Conservation (phyloP, 2,797 vertebrate genomes). For the Nyctibius grandis region DNA sequence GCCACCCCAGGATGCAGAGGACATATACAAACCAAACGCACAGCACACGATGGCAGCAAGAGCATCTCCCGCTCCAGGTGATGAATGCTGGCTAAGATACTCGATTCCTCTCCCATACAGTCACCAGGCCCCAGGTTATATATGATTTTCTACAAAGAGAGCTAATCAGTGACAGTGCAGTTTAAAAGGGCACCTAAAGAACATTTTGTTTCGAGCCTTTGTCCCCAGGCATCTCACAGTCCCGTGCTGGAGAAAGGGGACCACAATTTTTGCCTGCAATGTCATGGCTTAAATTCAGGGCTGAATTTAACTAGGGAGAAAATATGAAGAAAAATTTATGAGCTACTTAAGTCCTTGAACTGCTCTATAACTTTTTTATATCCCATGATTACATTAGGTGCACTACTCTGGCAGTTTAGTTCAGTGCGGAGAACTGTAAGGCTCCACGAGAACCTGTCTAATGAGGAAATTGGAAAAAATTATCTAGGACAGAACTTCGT, state of each 20-base stretch:
- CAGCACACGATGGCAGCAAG: neutral
- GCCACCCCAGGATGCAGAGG: neutral
- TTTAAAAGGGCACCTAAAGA: neutral
- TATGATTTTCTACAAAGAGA: neutral
- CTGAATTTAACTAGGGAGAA: slow-evolving; percentile 1
- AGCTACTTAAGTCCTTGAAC: slow-evolving; percentile 62
- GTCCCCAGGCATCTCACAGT: neutral
- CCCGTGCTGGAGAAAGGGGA: neutral
- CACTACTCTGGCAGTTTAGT: slow-evolving; percentile 11
- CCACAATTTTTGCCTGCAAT: neutral
- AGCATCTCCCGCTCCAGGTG: neutral
- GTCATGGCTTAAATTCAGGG: neutral
- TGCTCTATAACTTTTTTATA: slow-evolving; percentile 51
- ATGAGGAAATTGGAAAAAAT: slow-evolving; percentile 55
- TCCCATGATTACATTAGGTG: slow-evolving; percentile 48
- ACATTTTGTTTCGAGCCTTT: neutral
- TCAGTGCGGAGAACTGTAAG: neutral
- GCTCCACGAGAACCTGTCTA: slow-evolving; percentile 23
- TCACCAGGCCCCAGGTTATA: neutral
- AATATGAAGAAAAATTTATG: slow-evolving; percentile 55
- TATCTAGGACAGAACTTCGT: slow-evolving; percentile 57
- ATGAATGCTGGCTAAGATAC: neutral
- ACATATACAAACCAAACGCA: rapidly evolving
- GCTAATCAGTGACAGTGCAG: neutral
- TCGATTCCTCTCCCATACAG: neutral